Percentiles rank a stretch among this genome's conserved stretches.
phyloP scores from a whole-genome alignment of 2,888 invertebrate species.

The Philaethria dido region DNA sequence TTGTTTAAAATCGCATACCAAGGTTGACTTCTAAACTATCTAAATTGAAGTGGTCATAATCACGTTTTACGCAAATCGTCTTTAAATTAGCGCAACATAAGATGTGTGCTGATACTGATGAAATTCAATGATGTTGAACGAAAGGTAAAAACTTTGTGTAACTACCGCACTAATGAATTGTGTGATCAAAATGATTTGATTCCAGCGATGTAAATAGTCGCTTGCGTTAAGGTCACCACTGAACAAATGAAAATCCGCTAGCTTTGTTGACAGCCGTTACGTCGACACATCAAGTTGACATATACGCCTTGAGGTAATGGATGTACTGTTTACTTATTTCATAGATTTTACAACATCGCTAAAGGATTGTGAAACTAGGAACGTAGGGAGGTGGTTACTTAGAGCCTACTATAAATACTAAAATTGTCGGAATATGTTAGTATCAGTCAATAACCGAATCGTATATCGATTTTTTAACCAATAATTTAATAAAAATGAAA shows the following conservation, averaged over 20 bases:
- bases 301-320: slow-evolving; percentile 76
- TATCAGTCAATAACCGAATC: slow-evolving; percentile 62
- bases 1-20: slow-evolving; percentile 20
- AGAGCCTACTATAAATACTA: slow-evolving; percentile 73
- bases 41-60: slow-evolving; percentile 36
- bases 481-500: slow-evolving; percentile 69
- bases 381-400: slow-evolving; percentile 69
- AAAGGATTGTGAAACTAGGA: slow-evolving; percentile 72
- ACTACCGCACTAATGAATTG: slow-evolving; percentile 38
- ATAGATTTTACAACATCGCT: slow-evolving; percentile 76
- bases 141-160: slow-evolving; percentile 39
- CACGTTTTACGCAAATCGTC: slow-evolving; percentile 38
- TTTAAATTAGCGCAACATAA: slow-evolving; percentile 40
- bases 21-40: slow-evolving; percentile 31
- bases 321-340: slow-evolving; percentile 80
- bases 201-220: slow-evolving; percentile 36
- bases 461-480: slow-evolving; percentile 57
- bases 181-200: slow-evolving; percentile 33
- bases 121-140: slow-evolving; percentile 38
- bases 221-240: slow-evolving; percentile 57
- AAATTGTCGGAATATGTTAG: slow-evolving; percentile 68
- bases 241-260: slow-evolving; percentile 71
- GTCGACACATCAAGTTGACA: slow-evolving; percentile 67
- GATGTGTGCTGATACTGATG: slow-evolving; percentile 32
- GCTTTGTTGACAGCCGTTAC: slow-evolving; percentile 75